Base-by-base conservation (phyloP, 2,888 invertebrate species). In the Galeruca laticollis region DNA sequence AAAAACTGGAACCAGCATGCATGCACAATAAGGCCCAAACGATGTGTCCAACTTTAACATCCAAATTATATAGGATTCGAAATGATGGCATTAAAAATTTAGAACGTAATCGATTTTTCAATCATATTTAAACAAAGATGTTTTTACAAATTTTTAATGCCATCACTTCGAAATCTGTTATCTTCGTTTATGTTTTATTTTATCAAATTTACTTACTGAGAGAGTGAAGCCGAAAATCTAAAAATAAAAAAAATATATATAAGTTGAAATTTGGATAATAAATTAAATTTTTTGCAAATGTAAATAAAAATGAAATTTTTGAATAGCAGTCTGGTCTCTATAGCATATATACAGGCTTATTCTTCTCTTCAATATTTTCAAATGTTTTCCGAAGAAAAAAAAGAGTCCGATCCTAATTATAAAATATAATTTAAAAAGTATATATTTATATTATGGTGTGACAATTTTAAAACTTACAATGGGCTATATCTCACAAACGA, bases 181-280 rank as follows among this genome's bases (percentile, higher is more conserved):
- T 26, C 2, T 26, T 52, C 13, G 26, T 2, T 52, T 52, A 52
- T 5, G 51, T 47, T 60, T 6, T 49, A 18, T 35, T 26, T 62
- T 18, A 62, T 51, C 33, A 54, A 33, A 54, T 31, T 49, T 65
- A 65, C 65, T 65, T 65, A 65, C 65, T 65, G 56, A 65, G 65
- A 47, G 47, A 65, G 26, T 65, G 65, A 49, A 57, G 65, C 43
- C 57, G 65, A 54, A 57, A 65, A 65, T 65, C 65, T 65, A 65
- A 65, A 64, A 65, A 40, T 40, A 65, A 65, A 65, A 65, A 26
- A 63, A 65, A 65, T 33, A 40, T 35, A 33, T 35, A 47, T 65
- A 54, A 57, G 40, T 56, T 18, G 18, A 47, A 47, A 47, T 47
- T 47, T 47, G 8, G 18, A 47, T 47, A 11, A 11, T 37, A 11